phyloP scores from a whole-genome alignment of 2,888 invertebrate genomes.

The Ennomos quercinarius region DNA sequence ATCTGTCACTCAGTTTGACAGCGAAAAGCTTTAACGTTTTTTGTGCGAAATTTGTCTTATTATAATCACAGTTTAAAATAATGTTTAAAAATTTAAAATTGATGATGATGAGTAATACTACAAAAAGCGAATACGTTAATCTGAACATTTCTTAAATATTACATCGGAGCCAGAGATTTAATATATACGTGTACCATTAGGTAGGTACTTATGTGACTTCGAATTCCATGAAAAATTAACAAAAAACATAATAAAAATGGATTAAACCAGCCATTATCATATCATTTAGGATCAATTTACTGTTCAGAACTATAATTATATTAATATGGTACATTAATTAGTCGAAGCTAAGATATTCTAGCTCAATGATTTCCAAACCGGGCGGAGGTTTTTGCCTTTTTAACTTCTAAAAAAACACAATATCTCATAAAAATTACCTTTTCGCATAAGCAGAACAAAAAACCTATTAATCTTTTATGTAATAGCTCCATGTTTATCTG shows the following conservation, averaged over 20 bases:
- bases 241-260: too few relatives aligned
- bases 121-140: not conserved
- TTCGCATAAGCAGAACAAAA: conserved; percentile 34
- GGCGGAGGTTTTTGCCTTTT: too few relatives aligned
- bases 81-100: too few relatives aligned
- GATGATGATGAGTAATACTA: too few relatives aligned
- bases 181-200: too few relatives aligned
- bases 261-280: conserved; percentile 7
- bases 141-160: too few relatives aligned
- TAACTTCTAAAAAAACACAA: not conserved
- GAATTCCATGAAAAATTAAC: too few relatives aligned
- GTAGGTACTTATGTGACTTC: too few relatives aligned
- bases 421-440: conserved; percentile 23
- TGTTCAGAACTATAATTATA: conserved; percentile 9
- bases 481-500: conserved; percentile 40
- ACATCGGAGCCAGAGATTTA: too few relatives aligned
- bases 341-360: too few relatives aligned
- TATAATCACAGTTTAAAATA: conserved; percentile 13
- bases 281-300: conserved; percentile 5
- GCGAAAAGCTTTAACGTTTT: conserved; percentile 26
- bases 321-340: conserved; percentile 8
- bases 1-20: conserved; percentile 45
- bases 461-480: conserved; percentile 37
- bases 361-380: too few relatives aligned
- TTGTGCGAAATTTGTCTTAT: conserved; percentile 24